A percentile compares a stretch with the other conserved stretches of the same genome.
Evolutionary conservation across 2,113 vertebrate species (phyloP).

Genomic region (Tursiops truncatus): DNA sequence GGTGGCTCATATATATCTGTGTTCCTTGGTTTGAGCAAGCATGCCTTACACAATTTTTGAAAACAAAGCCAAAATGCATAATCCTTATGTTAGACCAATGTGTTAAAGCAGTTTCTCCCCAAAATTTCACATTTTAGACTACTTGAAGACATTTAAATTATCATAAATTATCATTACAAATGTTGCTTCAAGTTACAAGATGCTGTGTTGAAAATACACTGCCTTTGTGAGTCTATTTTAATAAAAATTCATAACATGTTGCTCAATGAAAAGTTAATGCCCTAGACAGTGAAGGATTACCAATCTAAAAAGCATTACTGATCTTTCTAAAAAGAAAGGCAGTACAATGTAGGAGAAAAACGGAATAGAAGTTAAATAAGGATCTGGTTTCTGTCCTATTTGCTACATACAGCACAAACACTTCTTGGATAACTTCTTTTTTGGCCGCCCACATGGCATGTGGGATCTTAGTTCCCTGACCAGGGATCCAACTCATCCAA

Average conservation of each 20-base stretch:
- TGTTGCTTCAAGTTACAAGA: not conserved
- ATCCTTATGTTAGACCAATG: not conserved
- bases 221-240: not conserved
- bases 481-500: no score
- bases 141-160: not conserved
- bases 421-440: not conserved
- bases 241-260: not conserved
- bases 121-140: not conserved
- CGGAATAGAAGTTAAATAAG: not conserved
- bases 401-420: not conserved
- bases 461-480: no score
- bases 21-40: not conserved
- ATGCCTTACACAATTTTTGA: not conserved
- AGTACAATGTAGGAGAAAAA: not conserved
- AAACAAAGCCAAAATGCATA: not conserved
- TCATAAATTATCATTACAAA: not conserved
- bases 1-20: not conserved
- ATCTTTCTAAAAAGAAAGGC: not conserved
- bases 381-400: not conserved
- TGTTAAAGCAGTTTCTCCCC: not conserved
- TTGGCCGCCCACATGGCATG: no score
- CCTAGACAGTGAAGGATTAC: not conserved
- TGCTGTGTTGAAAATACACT: not conserved
- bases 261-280: not conserved
- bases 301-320: not conserved